Conservation (phyloP, 1,140 invertebrate species). For the Euwallacea fornicatus region DNA sequence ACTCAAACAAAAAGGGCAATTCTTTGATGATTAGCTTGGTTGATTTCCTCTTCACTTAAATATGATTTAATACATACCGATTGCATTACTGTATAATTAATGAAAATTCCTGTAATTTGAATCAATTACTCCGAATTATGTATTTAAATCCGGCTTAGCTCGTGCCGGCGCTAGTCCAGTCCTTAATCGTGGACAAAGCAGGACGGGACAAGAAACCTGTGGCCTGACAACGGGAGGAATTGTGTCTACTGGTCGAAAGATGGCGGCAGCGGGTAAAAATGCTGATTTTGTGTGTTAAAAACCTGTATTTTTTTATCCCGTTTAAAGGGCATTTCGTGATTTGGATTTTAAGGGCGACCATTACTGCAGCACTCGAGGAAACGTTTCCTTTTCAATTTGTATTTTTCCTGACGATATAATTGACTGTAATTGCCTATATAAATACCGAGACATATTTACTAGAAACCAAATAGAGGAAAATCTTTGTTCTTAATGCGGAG, state of each 20-base stretch:
- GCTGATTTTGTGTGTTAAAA: neutral
- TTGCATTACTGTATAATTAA: slow-evolving; percentile 50
- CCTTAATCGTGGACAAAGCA: neutral
- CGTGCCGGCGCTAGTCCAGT: slow-evolving; percentile 9
- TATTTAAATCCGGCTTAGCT: slow-evolving; percentile 25
- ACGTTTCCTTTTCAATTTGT: too few relatives aligned
- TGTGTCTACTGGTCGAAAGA: neutral
- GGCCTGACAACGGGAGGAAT: too few relatives aligned
- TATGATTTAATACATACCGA: slow-evolving; percentile 47
- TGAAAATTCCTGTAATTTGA: slow-evolving; percentile 47
- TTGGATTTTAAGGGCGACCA: too few relatives aligned
- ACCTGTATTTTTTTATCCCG: too few relatives aligned
- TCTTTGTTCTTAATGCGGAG: neutral
- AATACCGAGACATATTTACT: neutral
- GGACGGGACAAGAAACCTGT: neutral
- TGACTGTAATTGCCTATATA: too few relatives aligned
- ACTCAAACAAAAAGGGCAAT: slow-evolving; percentile 46
- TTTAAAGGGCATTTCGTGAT: too few relatives aligned
- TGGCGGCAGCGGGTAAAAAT: neutral
- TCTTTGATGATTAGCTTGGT: slow-evolving; percentile 46
- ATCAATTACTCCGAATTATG: slow-evolving; percentile 30
- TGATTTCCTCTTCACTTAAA: slow-evolving; percentile 45
- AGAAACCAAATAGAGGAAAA: too few relatives aligned
- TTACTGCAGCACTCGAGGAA: too few relatives aligned
- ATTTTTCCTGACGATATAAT: too few relatives aligned